Evolutionary conservation across 2,797 vertebrate species (phyloP), one percentile per base, ranked within the genome.

Genomic region (Lacerta viridis): DNA sequence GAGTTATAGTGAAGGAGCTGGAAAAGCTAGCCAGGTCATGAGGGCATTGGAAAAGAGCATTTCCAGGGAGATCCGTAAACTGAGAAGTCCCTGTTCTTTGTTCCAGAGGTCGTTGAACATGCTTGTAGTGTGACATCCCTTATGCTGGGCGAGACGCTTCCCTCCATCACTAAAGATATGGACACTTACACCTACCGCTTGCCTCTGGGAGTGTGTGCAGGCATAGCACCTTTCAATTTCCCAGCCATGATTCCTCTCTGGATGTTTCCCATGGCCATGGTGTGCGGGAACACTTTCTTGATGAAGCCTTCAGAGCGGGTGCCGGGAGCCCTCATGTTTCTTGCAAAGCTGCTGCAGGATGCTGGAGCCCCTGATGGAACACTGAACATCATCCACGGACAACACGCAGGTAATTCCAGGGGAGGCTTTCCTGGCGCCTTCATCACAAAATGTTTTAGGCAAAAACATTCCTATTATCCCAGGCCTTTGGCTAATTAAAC

Each of bases 181-280:
- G 99, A 99, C 97, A 98, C 97, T 88, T 98, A 96, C 89, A 99
- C 98, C 77, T 99, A 98, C 94, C 98, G 98, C 7, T 93, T 99
- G 90, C 99, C 99, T 41, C 93, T 99, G 6, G 99, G 99, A 0
- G 98, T 99, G 36, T 99, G 98, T 25, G 98, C 98, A 4, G 99
- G 99, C 88, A 98, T 99, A 4, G 97, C 99, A 23, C 99, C 99
- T 0, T 99, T 99, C 96, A 99, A 99, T 95, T 99, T 99, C 95
- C 99, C 99, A 0, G 98, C 98, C 93, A 99, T 99, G 99, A 99
- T 99, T 94, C 99, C 99, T 50, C 98, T 99, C 55, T 99, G 98
- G 99, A 99, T 99, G 99, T 99, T 99, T 92, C 99, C 99, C 46
- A 97, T 99, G 98, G 98, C 98, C 81, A 97, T 99, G 98, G 98